These are phyloP conservation scores for Rhadinocentrus ornatus DNA, from an alignment of 2,797 vertebrate species.

Conservation along the genomic window DNA sequence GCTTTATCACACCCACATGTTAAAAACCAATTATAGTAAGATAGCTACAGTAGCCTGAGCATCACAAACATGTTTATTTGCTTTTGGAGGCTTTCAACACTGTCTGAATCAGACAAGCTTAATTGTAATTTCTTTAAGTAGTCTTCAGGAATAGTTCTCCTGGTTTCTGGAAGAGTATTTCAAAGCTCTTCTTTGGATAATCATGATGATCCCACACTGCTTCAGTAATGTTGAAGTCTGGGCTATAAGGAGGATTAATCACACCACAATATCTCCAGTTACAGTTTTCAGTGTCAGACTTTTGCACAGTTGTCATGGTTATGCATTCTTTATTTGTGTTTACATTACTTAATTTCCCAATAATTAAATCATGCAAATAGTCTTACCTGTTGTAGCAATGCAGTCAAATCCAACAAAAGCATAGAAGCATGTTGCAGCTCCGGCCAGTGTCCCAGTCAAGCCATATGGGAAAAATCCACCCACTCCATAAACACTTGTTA, in stretches of 20 bases:
- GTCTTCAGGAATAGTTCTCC: neutral
- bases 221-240: neutral
- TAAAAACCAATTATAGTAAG: neutral
- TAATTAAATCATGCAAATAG: neutral
- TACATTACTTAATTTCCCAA: neutral
- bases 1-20: neutral
- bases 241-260: too few species aligned
- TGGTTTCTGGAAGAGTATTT: neutral
- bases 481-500: slow-evolving; percentile 75
- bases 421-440: slow-evolving; percentile 90
- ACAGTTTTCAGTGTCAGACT: neutral
- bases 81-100: neutral
- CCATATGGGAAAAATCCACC: slow-evolving; percentile 91
- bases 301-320: neutral
- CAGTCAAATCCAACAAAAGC: slow-evolving; percentile 94
- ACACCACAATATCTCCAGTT: neutral
- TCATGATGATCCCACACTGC: neutral
- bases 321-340: neutral
- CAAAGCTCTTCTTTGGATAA: neutral
- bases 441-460: slow-evolving; percentile 85
- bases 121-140: neutral
- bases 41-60: neutral
- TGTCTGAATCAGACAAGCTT: neutral
- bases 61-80: neutral
- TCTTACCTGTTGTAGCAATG: slow-evolving; percentile 86